Evolutionary conservation across 2,113 vertebrate genomes (phyloP), one percentile per base, ranked within the genome.

Genomic region (human): DNA sequence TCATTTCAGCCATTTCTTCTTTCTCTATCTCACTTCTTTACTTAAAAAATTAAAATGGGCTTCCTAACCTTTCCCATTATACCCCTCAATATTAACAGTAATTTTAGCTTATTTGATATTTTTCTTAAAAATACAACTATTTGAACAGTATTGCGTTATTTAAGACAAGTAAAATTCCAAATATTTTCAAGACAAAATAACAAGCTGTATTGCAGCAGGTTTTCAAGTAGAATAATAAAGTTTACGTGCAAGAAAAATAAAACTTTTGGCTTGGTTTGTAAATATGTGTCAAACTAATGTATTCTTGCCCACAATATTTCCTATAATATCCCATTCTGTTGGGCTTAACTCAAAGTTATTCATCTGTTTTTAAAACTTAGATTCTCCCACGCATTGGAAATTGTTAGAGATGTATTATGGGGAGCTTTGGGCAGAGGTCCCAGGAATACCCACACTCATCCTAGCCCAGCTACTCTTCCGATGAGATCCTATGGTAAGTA

Each of bases 111-210:
- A 27, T 10, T 73, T 79, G 25, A 64, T 50, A 73, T 79, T 23
- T 48, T 84, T 40, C 57, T 6, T 52, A 52, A 90, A 89, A 83
- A 43, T 43, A 48, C 23, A 22, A 13, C 72, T 89, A 50, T 84
- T 57, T 85, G 55, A 27, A 80, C 14, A 68, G 25, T 38, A 68
- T 68, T 80, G 14, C 84, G 23, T 57, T 94, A 30, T 48, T 73
- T 48, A 92, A 85, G 38, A 94, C 59, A 92, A 85, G 22, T 35
- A 80, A 70, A 79, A 59, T 84, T 88, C 30, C 70, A 91, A 79
- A 84, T 93, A 35, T 27, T 87, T 80, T 45, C 17, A 84, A 20
- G 52, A 43, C n/a, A 1, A 48, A 85, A 75, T 50, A 30, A 64
- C 38, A 73, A 92, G 23, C 59, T 91, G 48, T n/a, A 35, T 57